A percentile compares a stretch with the other conserved stretches of the same genome.
Conservation (phyloP, 92 coral and sea anemone species). For the Ricordea florida region DNA sequence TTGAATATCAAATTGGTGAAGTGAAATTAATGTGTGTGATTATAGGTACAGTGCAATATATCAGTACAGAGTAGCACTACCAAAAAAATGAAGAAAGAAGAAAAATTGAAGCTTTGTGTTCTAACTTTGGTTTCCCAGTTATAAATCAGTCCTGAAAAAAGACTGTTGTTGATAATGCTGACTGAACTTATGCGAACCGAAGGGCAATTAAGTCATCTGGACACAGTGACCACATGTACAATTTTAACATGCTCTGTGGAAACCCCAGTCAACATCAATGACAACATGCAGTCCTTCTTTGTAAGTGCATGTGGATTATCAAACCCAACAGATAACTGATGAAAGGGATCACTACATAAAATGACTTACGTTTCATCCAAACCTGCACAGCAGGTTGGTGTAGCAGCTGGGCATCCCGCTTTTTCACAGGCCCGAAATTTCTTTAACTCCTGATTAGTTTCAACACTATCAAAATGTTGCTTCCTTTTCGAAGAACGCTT, state of each 20-base stretch:
- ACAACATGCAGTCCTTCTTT: no score
- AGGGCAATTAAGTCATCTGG: background rate
- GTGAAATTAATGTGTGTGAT: background rate
- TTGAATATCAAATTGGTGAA: background rate
- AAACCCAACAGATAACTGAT: no score
- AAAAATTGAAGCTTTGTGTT: no score
- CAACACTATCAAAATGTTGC: slow-evolving; percentile 20
- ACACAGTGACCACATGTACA: background rate
- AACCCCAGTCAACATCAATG: no score
- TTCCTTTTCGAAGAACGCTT: slow-evolving; percentile 11
- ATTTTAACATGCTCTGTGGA: no score
- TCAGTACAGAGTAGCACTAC: no score
- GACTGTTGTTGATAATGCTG: no score
- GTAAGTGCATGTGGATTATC: no score
- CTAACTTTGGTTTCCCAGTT: no score
- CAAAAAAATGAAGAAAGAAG: no score
- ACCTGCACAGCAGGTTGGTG: slow-evolving; percentile 89
- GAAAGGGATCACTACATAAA: background rate
- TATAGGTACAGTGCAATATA: background rate
- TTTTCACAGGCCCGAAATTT: slow-evolving; percentile 81
- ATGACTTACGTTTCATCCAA: slow-evolving; percentile 78
- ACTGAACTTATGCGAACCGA: background rate
- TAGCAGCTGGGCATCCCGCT: slow-evolving; percentile 88
- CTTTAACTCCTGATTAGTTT: slow-evolving; percentile 4
- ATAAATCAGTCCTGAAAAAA: no score